Percentiles rank a stretch among this genome's conserved stretches.
These are phyloP conservation scores for Cyclopterus lumpus DNA, from an alignment of 2,797 vertebrate genomes.

Conservation along the genomic window DNA sequence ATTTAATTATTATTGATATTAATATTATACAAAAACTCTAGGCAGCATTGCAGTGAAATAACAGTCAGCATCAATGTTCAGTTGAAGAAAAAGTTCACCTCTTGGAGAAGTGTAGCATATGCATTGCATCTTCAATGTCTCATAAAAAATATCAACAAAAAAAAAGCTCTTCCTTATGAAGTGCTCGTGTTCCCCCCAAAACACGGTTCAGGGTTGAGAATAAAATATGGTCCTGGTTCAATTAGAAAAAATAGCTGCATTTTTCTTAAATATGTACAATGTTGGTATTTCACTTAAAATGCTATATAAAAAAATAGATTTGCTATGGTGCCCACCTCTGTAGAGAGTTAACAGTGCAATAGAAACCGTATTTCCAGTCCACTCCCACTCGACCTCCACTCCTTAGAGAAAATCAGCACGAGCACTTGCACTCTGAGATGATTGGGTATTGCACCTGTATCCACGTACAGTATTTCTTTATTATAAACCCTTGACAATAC, in stretches of 20 bases:
- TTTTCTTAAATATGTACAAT: slow-evolving; percentile 88
- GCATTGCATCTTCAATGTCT: slow-evolving; percentile 80
- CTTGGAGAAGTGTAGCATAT: slow-evolving; percentile 83
- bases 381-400: slow-evolving; percentile 57
- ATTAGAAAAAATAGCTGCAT: slow-evolving; percentile 91
- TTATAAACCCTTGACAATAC: slow-evolving; percentile 95
- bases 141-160: slow-evolving; percentile 69
- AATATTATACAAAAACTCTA: slow-evolving; percentile 86
- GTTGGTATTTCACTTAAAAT: slow-evolving; percentile 90
- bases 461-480: slow-evolving; percentile 95
- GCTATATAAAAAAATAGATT: slow-evolving; percentile 98
- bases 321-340: slow-evolving; percentile 90
- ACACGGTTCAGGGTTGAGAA: slow-evolving; percentile 79
- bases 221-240: slow-evolving; percentile 93
- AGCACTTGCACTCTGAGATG: slow-evolving; percentile 96
- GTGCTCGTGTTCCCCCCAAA: slow-evolving; percentile 76
- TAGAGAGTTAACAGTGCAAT: slow-evolving; percentile 90
- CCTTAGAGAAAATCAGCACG: slow-evolving; percentile 85
- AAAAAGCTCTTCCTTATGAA: slow-evolving; percentile 82
- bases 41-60: slow-evolving; percentile 88
- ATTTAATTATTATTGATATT: slow-evolving; percentile 88
- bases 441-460: slow-evolving; percentile 95
- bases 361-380: slow-evolving; percentile 83
- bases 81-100: slow-evolving; percentile 75
- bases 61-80: slow-evolving; percentile 85